Percentiles rank a stretch among this genome's conserved stretches.
Evolutionary conservation across 64 coral and sea anemone genomes (phyloP).

Genomic region (Pocillopora damicornis): DNA sequence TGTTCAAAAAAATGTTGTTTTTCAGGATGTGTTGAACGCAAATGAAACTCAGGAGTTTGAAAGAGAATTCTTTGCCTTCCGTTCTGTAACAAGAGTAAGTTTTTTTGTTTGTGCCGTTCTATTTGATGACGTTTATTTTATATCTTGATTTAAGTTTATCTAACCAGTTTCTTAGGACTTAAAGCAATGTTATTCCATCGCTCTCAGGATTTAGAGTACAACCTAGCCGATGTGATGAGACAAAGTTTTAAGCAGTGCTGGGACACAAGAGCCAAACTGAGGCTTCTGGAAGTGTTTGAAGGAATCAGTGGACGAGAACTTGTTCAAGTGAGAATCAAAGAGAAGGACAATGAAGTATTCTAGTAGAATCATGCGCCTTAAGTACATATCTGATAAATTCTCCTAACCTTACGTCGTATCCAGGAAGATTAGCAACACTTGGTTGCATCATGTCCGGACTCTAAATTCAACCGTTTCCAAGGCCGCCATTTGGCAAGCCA

Average conservation of each 20-base stretch:
- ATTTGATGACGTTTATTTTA: neutral
- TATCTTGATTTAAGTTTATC: neutral
- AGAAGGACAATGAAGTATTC: too few relatives aligned
- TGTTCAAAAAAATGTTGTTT: neutral
- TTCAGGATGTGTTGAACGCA: slow-evolving; percentile 86
- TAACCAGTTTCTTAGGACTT: neutral
- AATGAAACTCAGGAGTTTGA: slow-evolving; percentile 90
- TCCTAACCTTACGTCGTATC: too few relatives aligned
- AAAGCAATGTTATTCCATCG: neutral
- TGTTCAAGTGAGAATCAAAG: slow-evolving; percentile 43
- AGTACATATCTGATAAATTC: too few relatives aligned
- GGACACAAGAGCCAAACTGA: slow-evolving; percentile 92
- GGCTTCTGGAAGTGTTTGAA: slow-evolving; percentile 95
- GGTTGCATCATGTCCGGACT: too few relatives aligned
- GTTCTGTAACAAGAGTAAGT: slow-evolving; percentile 93
- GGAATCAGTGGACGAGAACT: slow-evolving; percentile 97
- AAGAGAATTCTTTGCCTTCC: slow-evolving; percentile 93
- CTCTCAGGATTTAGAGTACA: slow-evolving; percentile 77
- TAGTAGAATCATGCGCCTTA: too few relatives aligned
- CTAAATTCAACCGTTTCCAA: too few relatives aligned
- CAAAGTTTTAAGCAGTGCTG: slow-evolving; percentile 98
- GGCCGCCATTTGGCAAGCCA: too few relatives aligned
- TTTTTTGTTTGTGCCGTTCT: neutral
- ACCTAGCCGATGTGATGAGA: slow-evolving; percentile 83
- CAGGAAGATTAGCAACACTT: too few relatives aligned